Conservation (phyloP, 2,888 invertebrate genomes). For the Sepioteuthis lessoniana region DNA sequence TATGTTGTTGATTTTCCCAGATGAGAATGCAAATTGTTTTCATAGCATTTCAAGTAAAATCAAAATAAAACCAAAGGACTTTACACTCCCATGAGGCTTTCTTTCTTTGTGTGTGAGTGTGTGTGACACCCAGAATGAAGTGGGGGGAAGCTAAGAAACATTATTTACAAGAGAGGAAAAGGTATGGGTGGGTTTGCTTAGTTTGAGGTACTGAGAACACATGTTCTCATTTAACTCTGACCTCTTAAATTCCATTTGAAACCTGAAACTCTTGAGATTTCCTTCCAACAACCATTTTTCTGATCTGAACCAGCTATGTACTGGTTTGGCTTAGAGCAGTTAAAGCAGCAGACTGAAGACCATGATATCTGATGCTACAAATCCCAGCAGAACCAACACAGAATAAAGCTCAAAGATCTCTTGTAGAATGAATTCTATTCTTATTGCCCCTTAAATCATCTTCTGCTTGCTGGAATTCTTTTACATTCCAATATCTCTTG, state of each 20-base stretch:
- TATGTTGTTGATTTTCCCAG: background rate
- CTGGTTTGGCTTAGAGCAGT: no score
- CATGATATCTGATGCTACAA: background rate
- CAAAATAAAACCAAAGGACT: slow-evolving; percentile 33
- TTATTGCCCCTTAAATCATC: no score
- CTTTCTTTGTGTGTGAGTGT: no score
- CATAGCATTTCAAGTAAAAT: background rate
- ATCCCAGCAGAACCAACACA: background rate
- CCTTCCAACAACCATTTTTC: background rate
- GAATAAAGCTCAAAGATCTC: no score
- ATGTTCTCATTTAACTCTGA: slow-evolving; percentile 33
- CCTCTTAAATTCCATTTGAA: slow-evolving; percentile 7
- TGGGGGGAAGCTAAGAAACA: background rate
- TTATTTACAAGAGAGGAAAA: background rate
- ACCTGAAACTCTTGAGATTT: slow-evolving; percentile 21
- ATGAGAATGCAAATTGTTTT: slow-evolving; percentile 25
- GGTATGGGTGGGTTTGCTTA: background rate
- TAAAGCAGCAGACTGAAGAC: background rate
- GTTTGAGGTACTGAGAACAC: background rate
- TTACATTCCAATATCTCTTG: background rate
- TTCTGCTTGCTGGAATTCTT: no score
- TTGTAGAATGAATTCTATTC: no score
- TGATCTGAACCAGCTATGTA: background rate
- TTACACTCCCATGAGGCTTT: background rate
- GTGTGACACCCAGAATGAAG: background rate